Percentiles rank a stretch among this genome's conserved stretches.
phyloP scores from a whole-genome alignment of 1,140 invertebrate species.

The Drosophila sturtevanti region DNA sequence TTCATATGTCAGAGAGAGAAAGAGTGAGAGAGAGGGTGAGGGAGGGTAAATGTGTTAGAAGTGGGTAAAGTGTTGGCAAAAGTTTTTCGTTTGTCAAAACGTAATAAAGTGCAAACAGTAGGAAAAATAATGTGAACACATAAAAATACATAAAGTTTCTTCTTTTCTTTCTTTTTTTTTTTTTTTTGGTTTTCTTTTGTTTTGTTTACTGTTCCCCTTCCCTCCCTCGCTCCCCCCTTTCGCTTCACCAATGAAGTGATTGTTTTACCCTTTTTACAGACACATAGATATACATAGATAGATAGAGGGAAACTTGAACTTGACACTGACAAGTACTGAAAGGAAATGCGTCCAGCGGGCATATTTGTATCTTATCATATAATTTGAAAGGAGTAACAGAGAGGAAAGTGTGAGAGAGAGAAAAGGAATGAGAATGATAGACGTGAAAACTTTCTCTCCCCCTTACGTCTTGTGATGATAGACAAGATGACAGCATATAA shows the following conservation, averaged over 20 bases:
- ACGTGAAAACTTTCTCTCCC: background rate
- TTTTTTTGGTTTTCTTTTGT: background rate
- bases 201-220: background rate
- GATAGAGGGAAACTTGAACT: constrained; percentile 2
- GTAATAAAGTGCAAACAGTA: constrained; percentile 31
- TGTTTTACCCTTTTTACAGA: background rate
- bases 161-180: constrained; percentile 10
- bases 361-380: constrained; percentile 15
- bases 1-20: background rate
- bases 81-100: constrained; percentile 30
- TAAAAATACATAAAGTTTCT: constrained; percentile 25
- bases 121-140: constrained; percentile 28
- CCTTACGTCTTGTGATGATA: background rate
- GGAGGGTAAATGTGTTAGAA: background rate
- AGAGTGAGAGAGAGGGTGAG: background rate
- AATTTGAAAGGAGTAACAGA: background rate
- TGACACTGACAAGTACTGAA: constrained; percentile 10
- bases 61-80: constrained; percentile 6
- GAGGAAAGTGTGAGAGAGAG: no score
- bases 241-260: background rate
- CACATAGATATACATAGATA: background rate
- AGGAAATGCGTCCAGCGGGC: constrained; percentile 10
- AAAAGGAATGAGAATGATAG: no score
- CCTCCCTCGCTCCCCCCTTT: no score
- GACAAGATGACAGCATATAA: background rate